A percentile compares a stretch with the other conserved stretches of the same genome.
These are phyloP conservation scores for Parapristionchus giblindavisi DNA, from an alignment of 2,888 invertebrate genomes.

Conservation along the genomic window DNA sequence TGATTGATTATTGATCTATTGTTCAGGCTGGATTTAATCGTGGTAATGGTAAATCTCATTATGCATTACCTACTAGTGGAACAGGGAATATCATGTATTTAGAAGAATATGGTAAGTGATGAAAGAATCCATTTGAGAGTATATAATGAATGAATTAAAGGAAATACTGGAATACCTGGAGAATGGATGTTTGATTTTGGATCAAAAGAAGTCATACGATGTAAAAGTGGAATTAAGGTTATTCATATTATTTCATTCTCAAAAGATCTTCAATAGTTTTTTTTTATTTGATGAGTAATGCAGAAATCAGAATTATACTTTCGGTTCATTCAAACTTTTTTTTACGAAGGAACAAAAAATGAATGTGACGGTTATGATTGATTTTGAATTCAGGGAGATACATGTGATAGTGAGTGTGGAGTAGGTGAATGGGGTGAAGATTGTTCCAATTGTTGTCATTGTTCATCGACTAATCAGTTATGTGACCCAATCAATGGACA, in stretches of 20 bases:
- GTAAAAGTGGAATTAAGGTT: constrained; percentile 68
- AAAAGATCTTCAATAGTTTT: too few species aligned
- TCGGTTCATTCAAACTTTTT: too few species aligned
- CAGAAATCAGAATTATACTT: too few species aligned
- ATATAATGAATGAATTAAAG: background rate
- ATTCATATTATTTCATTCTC: too few species aligned
- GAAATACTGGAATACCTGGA: constrained; percentile 60
- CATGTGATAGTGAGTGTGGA: constrained; percentile 58
- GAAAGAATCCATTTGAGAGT: background rate
- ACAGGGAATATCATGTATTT: constrained; percentile 69
- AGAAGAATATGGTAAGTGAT: constrained; percentile 66
- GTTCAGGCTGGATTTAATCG: constrained; percentile 66
- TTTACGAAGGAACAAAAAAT: too few species aligned
- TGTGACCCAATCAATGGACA: constrained; percentile 9
- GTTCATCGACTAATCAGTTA: constrained; percentile 44
- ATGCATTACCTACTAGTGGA: constrained; percentile 66
- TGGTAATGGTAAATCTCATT: constrained; percentile 61
- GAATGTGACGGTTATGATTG: too few species aligned
- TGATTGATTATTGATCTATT: background rate
- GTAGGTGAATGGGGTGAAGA: constrained; percentile 68
- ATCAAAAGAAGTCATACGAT: constrained; percentile 59
- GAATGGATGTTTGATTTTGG: constrained; percentile 70
- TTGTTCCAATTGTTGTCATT: constrained; percentile 68
- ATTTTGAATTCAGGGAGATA: constrained; percentile 5
- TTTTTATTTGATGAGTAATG: too few species aligned